phyloP scores from a whole-genome alignment of 2,888 invertebrate species.

The Scaptomyza reducta region DNA sequence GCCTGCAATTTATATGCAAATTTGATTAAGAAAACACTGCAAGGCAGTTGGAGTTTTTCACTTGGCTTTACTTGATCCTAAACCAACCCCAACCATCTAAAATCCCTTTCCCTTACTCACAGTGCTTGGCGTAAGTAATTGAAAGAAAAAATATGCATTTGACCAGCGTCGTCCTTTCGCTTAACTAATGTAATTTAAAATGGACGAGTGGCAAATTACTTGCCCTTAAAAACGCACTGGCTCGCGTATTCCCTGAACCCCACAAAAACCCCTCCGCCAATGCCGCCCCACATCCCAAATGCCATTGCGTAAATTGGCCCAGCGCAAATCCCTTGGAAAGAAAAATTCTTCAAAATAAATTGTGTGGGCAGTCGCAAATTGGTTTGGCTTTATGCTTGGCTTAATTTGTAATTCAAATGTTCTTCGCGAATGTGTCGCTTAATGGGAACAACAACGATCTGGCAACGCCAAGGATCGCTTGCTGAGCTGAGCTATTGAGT shows the following conservation, averaged over 20 bases:
- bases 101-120: slow-evolving; percentile 1
- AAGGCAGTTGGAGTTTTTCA: slow-evolving; percentile 33
- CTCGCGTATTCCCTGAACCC: slow-evolving; percentile 14
- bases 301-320: slow-evolving; percentile 70
- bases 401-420: slow-evolving; percentile 77
- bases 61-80: slow-evolving; percentile 24
- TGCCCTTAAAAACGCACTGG: slow-evolving; percentile 59
- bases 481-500: slow-evolving; percentile 1
- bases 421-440: slow-evolving; percentile 32
- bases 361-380: slow-evolving; percentile 73
- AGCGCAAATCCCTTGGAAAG: slow-evolving; percentile 65
- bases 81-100: background rate
- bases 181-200: slow-evolving; percentile 76
- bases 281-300: slow-evolving; percentile 16
- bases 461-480: slow-evolving; percentile 41
- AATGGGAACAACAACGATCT: slow-evolving; percentile 41
- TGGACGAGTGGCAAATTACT: slow-evolving; percentile 79
- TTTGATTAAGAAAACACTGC: slow-evolving; percentile 74
- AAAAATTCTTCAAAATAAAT: slow-evolving; percentile 69
- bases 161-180: slow-evolving; percentile 59
- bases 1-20: slow-evolving; percentile 77
- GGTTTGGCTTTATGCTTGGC: slow-evolving; percentile 65
- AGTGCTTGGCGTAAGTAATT: slow-evolving; percentile 56
- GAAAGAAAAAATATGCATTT: slow-evolving; percentile 74
- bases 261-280: background rate